Evolutionary conservation across 2,888 invertebrate genomes (phyloP).

Genomic region (Drepanosiphum platanoidis): DNA sequence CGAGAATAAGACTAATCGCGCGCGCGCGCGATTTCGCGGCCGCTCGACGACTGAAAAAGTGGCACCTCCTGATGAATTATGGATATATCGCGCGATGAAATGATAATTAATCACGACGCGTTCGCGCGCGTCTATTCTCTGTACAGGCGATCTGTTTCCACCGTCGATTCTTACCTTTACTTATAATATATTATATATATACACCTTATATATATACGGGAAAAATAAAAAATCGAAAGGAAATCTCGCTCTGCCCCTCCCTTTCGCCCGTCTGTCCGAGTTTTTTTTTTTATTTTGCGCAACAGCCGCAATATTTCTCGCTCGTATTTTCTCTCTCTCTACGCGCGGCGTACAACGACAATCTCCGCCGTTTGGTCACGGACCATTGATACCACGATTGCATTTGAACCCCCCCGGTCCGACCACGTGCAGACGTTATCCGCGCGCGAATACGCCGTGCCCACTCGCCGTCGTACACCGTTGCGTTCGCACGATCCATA

Average conservation of each 20-base stretch:
- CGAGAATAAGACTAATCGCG: constrained; percentile 10
- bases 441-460: too few relatives aligned
- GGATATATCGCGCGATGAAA: constrained; percentile 9
- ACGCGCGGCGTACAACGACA: not conserved
- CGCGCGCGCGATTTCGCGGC: not conserved
- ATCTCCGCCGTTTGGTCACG: constrained; percentile 26
- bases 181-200: too few relatives aligned
- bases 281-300: not conserved
- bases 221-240: not conserved
- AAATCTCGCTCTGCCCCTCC: not conserved
- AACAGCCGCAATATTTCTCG: not conserved
- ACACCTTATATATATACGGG: not conserved
- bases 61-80: constrained; percentile 14
- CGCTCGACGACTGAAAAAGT: constrained; percentile 14
- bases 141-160: not conserved
- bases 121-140: not conserved
- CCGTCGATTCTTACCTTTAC: too few relatives aligned
- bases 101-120: constrained; percentile 32
- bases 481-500: too few relatives aligned
- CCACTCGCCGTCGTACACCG: too few relatives aligned
- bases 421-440: not conserved
- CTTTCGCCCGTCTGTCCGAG: not conserved
- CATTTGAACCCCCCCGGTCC: not conserved
- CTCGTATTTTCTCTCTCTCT: not conserved
- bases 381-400: constrained; percentile 22